These are phyloP conservation scores for Sminthurides bifidus DNA, from an alignment of 1,140 invertebrate species.

Conservation along the genomic window DNA sequence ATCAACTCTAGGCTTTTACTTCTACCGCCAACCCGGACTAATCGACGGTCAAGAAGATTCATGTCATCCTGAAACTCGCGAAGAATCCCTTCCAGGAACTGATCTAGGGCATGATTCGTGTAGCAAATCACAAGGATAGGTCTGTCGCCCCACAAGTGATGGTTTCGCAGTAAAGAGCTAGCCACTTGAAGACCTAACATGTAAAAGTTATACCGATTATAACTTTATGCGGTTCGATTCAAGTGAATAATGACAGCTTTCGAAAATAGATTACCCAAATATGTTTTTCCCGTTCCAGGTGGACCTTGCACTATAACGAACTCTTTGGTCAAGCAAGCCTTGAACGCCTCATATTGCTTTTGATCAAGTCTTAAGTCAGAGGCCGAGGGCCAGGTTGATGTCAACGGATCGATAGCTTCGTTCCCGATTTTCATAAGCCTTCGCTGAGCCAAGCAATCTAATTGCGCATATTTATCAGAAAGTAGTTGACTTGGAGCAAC, in stretches of 20 bases:
- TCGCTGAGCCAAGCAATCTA: neutral
- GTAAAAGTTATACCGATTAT: too few relatives aligned
- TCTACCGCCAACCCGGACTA: conserved; percentile 61
- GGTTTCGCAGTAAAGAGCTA: conserved; percentile 45
- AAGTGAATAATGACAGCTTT: too few relatives aligned
- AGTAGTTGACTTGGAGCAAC: neutral
- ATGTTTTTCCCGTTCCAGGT: conserved; percentile 71
- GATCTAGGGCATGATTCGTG: conserved; percentile 79
- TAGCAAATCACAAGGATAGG: conserved; percentile 69
- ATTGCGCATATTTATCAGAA: neutral
- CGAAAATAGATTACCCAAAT: conserved; percentile 40
- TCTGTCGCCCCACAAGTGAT: conserved; percentile 22
- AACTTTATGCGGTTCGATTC: too few relatives aligned
- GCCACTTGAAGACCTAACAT: conserved; percentile 47
- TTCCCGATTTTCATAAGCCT: neutral
- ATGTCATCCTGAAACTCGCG: conserved; percentile 38
- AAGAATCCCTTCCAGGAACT: conserved; percentile 66
- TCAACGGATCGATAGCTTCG: neutral
- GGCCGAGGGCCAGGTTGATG: conserved; percentile 36
- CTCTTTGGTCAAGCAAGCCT: conserved; percentile 47
- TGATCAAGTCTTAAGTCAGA: conserved; percentile 41
- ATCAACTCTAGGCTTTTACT: conserved; percentile 48
- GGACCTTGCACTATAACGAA: conserved; percentile 56
- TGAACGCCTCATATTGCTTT: conserved; percentile 47
- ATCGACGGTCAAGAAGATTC: conserved; percentile 25